These are phyloP conservation scores for Gymnosoma rotundatum DNA, from an alignment of 2,888 invertebrate species.

Conservation along the genomic window DNA sequence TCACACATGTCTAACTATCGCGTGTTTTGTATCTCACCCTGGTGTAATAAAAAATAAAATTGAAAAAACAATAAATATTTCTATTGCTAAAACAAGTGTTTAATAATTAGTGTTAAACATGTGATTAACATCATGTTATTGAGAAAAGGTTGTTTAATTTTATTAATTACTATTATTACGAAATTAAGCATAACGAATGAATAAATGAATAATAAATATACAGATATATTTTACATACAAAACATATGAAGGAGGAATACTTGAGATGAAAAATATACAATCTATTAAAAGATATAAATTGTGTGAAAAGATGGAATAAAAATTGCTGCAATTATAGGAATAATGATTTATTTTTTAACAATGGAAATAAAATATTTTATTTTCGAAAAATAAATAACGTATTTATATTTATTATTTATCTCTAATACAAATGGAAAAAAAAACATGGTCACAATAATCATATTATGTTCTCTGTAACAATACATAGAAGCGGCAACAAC, in stretches of 20 bases:
- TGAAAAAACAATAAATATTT: constrained; percentile 8
- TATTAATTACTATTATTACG: background rate
- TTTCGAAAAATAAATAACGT: too few relatives aligned
- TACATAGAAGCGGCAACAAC: too few relatives aligned
- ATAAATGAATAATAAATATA: background rate
- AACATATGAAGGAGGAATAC: background rate
- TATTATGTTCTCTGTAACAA: too few relatives aligned
- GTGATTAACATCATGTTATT: constrained; percentile 33
- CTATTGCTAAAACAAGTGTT: constrained; percentile 9
- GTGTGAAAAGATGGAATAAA: background rate
- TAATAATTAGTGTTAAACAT: constrained; percentile 19
- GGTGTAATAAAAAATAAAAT: background rate
- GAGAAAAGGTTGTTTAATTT: constrained; percentile 1
- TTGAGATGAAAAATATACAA: background rate
- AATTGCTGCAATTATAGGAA: too few relatives aligned
- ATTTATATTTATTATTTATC: too few relatives aligned
- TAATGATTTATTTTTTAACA: too few relatives aligned
- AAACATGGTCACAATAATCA: too few relatives aligned
- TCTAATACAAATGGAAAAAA: too few relatives aligned
- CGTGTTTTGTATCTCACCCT: background rate
- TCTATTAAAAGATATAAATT: background rate
- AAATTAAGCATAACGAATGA: background rate
- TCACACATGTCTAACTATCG: background rate
- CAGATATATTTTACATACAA: background rate
- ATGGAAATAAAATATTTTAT: too few relatives aligned